Evolutionary conservation across 2,888 invertebrate genomes (phyloP).

Genomic region (Latheticus oryzae): DNA sequence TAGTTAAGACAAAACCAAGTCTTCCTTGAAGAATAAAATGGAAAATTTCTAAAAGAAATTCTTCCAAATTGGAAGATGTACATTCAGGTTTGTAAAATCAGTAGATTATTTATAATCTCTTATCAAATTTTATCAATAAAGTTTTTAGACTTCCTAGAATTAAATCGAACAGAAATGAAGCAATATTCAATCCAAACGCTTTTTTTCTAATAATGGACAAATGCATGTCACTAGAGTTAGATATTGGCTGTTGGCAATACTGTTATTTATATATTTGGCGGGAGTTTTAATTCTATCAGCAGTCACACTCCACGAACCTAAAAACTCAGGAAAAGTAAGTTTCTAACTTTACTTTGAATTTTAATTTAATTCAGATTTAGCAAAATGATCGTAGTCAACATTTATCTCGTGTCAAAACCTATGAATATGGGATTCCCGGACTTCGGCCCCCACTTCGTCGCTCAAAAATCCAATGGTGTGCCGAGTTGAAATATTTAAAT

Average conservation of each 20-base stretch:
- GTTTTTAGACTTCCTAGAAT: constrained; percentile 2
- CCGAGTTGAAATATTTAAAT: constrained; percentile 64
- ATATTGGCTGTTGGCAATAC: constrained; percentile 64
- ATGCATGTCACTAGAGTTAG: constrained; percentile 64
- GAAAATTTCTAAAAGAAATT: constrained; percentile 6
- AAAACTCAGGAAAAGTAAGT: constrained; percentile 47
- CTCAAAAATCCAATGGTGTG: constrained; percentile 68
- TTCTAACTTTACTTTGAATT: constrained; percentile 1
- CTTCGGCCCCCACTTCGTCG: constrained; percentile 58
- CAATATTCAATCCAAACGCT: constrained; percentile 27
- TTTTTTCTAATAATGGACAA: constrained; percentile 59
- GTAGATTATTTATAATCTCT: no score
- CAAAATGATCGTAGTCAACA: constrained; percentile 41
- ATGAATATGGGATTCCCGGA: constrained; percentile 58
- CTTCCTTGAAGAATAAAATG: constrained; percentile 7
- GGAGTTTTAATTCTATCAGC: constrained; percentile 65
- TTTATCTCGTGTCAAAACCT: constrained; percentile 46
- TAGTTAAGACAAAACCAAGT: constrained; percentile 10
- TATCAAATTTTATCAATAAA: no score
- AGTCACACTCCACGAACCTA: constrained; percentile 64
- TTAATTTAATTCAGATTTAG: constrained; percentile 22
- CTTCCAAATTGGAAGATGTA: constrained; percentile 3
- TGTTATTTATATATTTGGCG: constrained; percentile 64
- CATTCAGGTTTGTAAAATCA: neutral
- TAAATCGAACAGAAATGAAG: constrained; percentile 9